Evolutionary conservation across 2,797 vertebrate species (phyloP).

Genomic region (Lophius americanus): DNA sequence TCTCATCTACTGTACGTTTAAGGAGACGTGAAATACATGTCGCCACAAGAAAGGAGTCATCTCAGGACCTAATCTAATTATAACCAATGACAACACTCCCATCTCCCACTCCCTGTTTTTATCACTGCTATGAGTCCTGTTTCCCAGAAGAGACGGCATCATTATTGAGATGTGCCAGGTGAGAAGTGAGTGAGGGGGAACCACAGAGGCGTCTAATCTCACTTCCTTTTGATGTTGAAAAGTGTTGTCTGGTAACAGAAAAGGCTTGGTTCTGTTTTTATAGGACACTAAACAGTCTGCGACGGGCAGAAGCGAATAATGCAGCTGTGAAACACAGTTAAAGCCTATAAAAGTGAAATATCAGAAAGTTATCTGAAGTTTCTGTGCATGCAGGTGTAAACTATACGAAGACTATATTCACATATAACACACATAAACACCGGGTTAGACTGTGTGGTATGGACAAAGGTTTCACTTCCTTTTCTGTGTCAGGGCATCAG

Average conservation of each 20-base stretch:
- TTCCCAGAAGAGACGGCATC: conserved; percentile 42
- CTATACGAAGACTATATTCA: too few species aligned
- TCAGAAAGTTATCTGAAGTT: too few species aligned
- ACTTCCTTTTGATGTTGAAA: conserved; percentile 75
- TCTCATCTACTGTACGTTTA: not conserved
- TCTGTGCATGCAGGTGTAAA: too few species aligned
- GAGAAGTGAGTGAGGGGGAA: conserved; percentile 42
- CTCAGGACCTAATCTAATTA: not conserved
- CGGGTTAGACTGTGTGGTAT: not conserved
- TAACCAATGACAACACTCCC: not conserved
- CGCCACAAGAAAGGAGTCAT: not conserved
- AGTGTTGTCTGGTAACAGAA: conserved; percentile 41
- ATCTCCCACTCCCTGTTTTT: not conserved
- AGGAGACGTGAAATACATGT: not conserved
- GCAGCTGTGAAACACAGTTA: conserved; percentile 14
- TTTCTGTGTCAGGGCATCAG: conserved; percentile 41
- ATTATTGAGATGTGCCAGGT: conserved; percentile 55
- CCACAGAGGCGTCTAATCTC: conserved; percentile 67
- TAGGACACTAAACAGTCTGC: conserved; percentile 19
- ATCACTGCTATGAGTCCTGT: conserved; percentile 11
- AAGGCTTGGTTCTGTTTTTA: conserved; percentile 56
- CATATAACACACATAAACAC: too few species aligned
- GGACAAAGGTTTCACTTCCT: conserved; percentile 64
- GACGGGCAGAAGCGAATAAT: conserved; percentile 2
- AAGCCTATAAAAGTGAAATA: too few species aligned